Evolutionary conservation across 2,113 vertebrate species (phyloP).

Genomic region (Lophotis ruficrista): DNA sequence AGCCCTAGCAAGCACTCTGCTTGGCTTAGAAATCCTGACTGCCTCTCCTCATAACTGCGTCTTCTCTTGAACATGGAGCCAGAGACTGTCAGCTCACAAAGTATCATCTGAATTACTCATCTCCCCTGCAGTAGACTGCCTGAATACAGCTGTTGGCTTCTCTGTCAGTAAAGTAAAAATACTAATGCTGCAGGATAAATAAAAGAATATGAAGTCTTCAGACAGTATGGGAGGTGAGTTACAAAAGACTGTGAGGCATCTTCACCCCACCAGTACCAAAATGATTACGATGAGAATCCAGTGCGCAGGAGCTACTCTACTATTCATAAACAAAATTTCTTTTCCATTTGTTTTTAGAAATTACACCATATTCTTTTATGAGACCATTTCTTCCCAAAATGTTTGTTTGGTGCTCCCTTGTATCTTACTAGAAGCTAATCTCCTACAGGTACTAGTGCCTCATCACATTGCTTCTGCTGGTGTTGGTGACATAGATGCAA

Average conservation of each 20-base stretch:
- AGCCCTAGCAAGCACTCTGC: background rate
- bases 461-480: background rate
- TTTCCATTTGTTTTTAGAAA: background rate
- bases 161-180: background rate
- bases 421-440: background rate
- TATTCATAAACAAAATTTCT: background rate
- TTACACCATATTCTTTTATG: background rate
- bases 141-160: background rate
- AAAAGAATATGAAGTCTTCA: background rate
- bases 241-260: background rate
- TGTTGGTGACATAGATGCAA: background rate
- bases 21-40: background rate
- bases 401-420: background rate
- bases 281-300: background rate
- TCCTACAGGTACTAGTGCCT: background rate
- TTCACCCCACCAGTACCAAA: background rate
- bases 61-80: background rate
- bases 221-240: background rate
- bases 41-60: background rate
- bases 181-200: slow-evolving; percentile 14
- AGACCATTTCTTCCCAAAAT: background rate
- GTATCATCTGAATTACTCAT: background rate
- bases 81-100: background rate
- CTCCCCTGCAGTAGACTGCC: background rate
- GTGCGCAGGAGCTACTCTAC: background rate